These are phyloP conservation scores for Catamblyrhynchus diadema DNA, from an alignment of 2,797 vertebrate genomes.

Conservation along the genomic window DNA sequence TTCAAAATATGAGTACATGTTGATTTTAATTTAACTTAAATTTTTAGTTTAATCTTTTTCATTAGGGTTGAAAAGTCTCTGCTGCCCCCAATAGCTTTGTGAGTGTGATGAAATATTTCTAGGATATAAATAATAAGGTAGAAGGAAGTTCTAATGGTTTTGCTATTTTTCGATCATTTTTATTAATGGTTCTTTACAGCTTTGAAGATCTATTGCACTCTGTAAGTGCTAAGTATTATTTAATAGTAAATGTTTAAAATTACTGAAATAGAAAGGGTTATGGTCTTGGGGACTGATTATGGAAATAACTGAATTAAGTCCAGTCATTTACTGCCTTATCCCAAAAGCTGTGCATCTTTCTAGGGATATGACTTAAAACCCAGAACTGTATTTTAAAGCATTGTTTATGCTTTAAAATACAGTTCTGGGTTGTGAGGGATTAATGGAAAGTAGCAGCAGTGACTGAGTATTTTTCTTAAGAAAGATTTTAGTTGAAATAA, in stretches of 20 bases:
- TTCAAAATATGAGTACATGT: background rate
- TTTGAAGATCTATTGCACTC: conserved; percentile 58
- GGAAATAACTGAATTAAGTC: conserved; percentile 9
- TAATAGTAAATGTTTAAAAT: conserved; percentile 58
- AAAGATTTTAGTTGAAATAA: background rate
- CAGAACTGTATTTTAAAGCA: too few relatives aligned
- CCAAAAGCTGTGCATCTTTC: background rate
- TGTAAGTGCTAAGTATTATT: conserved; percentile 66
- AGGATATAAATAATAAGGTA: conserved; percentile 43
- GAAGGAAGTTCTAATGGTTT: conserved; percentile 62
- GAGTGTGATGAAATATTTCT: background rate
- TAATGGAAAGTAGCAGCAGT: background rate
- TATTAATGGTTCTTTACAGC: conserved; percentile 51
- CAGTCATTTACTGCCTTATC: background rate
- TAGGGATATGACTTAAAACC: background rate
- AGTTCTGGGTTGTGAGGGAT: background rate
- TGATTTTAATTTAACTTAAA: background rate
- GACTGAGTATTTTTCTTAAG: background rate
- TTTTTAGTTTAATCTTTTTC: background rate
- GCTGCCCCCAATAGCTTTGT: background rate
- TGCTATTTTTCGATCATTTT: conserved; percentile 49
- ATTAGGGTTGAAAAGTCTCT: background rate
- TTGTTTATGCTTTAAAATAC: background rate
- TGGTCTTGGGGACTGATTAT: conserved; percentile 5
- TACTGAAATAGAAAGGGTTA: conserved; percentile 29